A percentile compares a stretch with the other conserved stretches of the same genome.
phyloP scores from a whole-genome alignment of 1,140 invertebrate species.

The Eriocheir sinensis region DNA sequence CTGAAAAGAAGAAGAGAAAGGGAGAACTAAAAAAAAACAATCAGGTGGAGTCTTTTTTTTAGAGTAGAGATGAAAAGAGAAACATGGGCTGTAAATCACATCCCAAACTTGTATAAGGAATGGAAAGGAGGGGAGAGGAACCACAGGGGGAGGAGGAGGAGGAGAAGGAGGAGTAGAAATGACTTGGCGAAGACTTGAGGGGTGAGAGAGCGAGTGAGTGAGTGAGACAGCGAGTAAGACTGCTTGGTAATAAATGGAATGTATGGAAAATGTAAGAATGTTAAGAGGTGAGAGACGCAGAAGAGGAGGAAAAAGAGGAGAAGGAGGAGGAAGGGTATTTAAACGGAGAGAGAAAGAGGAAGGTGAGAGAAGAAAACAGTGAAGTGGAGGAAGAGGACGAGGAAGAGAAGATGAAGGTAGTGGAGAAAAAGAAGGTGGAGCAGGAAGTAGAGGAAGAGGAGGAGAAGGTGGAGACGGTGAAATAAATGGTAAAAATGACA shows the following conservation, averaged over 20 bases:
- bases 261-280: neutral
- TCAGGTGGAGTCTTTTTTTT: neutral
- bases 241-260: neutral
- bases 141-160: neutral
- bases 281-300: neutral
- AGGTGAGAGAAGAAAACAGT: neutral
- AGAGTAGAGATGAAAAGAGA: neutral
- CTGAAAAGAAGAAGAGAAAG: no score
- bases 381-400: neutral
- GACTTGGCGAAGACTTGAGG: neutral
- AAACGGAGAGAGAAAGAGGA: neutral
- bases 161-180: neutral
- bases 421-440: neutral
- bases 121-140: neutral
- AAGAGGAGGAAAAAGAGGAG: neutral
- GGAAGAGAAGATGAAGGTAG: neutral
- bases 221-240: neutral
- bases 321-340: neutral
- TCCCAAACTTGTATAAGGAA: neutral
- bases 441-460: neutral
- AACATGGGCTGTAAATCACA: neutral
- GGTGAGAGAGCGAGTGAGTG: neutral
- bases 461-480: no score
- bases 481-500: no score
- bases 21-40: neutral